A percentile compares a stretch with the other conserved stretches of the same genome.
Evolutionary conservation across 2,797 vertebrate genomes (phyloP).

Genomic region (Philypnodon macrostomus): DNA sequence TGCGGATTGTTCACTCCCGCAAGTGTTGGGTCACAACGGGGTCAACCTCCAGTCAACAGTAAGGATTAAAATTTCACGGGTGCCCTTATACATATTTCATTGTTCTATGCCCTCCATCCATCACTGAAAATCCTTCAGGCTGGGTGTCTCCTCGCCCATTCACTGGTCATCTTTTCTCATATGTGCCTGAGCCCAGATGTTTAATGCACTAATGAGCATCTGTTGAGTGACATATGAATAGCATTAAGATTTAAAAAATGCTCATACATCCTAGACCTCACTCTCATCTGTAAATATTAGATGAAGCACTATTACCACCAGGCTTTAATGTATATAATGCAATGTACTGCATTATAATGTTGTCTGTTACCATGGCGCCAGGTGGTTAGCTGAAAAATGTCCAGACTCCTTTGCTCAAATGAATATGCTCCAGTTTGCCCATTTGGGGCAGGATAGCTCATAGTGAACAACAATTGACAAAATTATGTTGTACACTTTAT

Average conservation of each 20-base stretch:
- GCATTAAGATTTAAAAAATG: slow-evolving; percentile 2
- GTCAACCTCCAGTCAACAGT: slow-evolving; percentile 72
- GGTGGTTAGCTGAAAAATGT: too few relatives aligned
- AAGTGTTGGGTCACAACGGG: slow-evolving; percentile 65
- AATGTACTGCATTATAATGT: neutral
- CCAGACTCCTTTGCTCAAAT: too few relatives aligned
- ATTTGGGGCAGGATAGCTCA: too few relatives aligned
- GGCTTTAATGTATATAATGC: neutral
- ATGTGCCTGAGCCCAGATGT: slow-evolving; percentile 30
- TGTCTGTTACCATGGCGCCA: neutral
- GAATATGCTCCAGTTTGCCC: too few relatives aligned
- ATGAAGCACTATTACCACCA: neutral
- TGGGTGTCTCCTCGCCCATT: slow-evolving; percentile 24
- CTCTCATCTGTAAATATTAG: slow-evolving; percentile 15
- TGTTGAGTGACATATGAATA: slow-evolving; percentile 26
- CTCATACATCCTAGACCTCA: neutral
- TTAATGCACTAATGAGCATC: slow-evolving; percentile 20
- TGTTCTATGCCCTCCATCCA: slow-evolving; percentile 52
- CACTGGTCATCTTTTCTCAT: slow-evolving; percentile 10
- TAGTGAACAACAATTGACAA: too few relatives aligned
- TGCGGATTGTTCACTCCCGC: slow-evolving; percentile 54
- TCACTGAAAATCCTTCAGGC: slow-evolving; percentile 43
- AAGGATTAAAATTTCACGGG: slow-evolving; percentile 71
- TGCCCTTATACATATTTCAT: slow-evolving; percentile 73
- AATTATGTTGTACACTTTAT: too few relatives aligned